Evolutionary conservation across 2,113 vertebrate species (phyloP).

Genomic region (Etia nguti): DNA sequence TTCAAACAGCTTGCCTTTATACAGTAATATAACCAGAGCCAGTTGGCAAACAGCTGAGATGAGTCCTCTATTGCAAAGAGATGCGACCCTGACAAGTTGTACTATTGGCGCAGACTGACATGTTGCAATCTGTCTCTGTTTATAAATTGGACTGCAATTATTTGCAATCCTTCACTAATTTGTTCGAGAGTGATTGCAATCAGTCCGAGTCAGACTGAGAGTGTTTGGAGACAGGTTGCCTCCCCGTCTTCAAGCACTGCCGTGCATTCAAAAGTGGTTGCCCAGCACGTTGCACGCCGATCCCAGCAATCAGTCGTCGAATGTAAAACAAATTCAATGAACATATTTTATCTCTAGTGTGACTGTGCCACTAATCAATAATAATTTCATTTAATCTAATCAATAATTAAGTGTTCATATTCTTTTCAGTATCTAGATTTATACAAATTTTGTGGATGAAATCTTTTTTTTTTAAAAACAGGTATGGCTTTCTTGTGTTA

Average conservation of each 20-base stretch:
- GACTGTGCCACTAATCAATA: neutral
- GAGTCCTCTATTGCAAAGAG: too few species aligned
- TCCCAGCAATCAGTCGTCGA: too few species aligned
- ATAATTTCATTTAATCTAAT: neutral
- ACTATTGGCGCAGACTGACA: neutral
- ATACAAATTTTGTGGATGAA: neutral
- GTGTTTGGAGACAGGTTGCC: neutral
- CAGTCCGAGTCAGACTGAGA: neutral
- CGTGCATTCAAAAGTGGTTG: too few species aligned
- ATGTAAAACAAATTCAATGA: too few species aligned
- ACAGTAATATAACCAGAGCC: neutral
- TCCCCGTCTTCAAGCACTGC: too few species aligned
- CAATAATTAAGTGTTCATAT: neutral
- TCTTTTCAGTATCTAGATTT: neutral
- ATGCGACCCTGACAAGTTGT: too few species aligned
- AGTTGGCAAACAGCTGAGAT: neutral
- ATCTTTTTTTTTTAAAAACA: neutral
- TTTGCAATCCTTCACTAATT: neutral
- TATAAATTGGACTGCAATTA: too few species aligned
- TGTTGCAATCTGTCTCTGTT: neutral
- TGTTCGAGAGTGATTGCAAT: neutral
- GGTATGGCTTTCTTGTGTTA: neutral
- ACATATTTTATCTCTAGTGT: too few species aligned
- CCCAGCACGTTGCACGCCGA: too few species aligned
- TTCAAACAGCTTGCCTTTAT: neutral